Evolutionary conservation across 2,888 invertebrate genomes (phyloP), one percentile per base, ranked within the genome.

Genomic region (Netelia fuscicornis): DNA sequence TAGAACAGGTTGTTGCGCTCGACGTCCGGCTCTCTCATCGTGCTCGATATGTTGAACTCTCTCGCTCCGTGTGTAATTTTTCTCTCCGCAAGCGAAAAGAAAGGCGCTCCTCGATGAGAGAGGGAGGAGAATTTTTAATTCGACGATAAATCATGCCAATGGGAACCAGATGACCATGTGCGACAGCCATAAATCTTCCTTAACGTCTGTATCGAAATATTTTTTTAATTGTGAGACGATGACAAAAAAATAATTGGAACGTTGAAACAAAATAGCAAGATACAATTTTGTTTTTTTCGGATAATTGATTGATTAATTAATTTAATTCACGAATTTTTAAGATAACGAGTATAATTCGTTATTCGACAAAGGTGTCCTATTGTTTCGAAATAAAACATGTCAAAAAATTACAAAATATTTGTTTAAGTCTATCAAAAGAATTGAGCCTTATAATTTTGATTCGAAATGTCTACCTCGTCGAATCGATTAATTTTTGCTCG

Each of bases 1-100:
- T 89, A 85, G 86, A 86, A 87, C 86, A 88, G 88, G 87, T 88
- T 86, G 88, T 86, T 85, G 83, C 80, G 85, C 79, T 65, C 77
- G 30, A 60, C 83, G 83, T 85, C 85, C 84, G 84, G 68, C 85
- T 54, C 13, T 68, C 77, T 48, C 48, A 17, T 62, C 20, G 20
- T 56, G 17, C 56, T 56, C 56, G 20, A 8, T 56, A n/a, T 52
- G 13, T 52, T n/a, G 11, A n/a, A 56, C 17, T 56, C 56, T 62
- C 56, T 56, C 72, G 60, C 78, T 56, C 65, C 9, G 52, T 72
- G 60, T 72, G 68, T 68, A 75, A 64, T 64, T 56, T 62, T 82
- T 72, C 13, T 76, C 81, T 79, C 67, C 20, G 71, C 17, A 80
- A 80, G 65, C 70, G 48, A 85, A 75, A 68, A 75, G 52, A 71